phyloP scores from a whole-genome alignment of 30 jellyfish, hydroid and myxozoan species.

The Cassiopea andromeda region DNA sequence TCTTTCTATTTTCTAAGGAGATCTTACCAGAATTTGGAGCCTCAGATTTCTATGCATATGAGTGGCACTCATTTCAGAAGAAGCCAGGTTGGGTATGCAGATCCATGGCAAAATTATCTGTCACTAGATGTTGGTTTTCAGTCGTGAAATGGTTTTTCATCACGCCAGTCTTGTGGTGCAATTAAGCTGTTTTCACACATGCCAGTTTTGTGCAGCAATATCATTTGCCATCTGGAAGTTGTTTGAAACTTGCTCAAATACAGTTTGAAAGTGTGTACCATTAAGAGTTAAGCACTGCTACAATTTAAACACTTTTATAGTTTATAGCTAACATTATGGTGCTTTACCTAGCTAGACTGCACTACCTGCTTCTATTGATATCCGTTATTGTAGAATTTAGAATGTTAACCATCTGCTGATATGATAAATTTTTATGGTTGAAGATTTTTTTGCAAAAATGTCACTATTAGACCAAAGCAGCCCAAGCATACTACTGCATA shows the following conservation, averaged over 20 bases:
- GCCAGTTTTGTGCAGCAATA: no score
- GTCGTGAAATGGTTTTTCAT: conserved; percentile 55
- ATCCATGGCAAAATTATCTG: neutral
- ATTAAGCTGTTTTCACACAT: neutral
- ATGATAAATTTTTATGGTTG: neutral
- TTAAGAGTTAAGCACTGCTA: neutral
- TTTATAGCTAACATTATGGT: neutral
- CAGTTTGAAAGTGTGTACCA: no score
- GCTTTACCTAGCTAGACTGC: neutral
- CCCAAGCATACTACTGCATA: no score
- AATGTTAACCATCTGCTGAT: neutral
- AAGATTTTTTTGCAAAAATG: no score
- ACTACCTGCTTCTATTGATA: neutral
- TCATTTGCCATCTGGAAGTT: no score
- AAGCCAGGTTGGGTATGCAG: conserved; percentile 53
- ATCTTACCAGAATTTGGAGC: neutral
- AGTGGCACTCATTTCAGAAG: conserved; percentile 40
- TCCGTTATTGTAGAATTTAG: no score
- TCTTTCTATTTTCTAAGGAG: neutral
- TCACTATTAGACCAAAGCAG: no score
- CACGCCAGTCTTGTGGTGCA: conserved; percentile 67
- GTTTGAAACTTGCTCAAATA: no score
- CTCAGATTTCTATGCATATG: neutral
- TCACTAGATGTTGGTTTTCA: neutral
- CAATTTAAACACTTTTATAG: neutral